Percentiles rank a stretch among this genome's conserved stretches.
phyloP scores from a whole-genome alignment of 2,797 vertebrate species.

The Hozukius guyotensis region DNA sequence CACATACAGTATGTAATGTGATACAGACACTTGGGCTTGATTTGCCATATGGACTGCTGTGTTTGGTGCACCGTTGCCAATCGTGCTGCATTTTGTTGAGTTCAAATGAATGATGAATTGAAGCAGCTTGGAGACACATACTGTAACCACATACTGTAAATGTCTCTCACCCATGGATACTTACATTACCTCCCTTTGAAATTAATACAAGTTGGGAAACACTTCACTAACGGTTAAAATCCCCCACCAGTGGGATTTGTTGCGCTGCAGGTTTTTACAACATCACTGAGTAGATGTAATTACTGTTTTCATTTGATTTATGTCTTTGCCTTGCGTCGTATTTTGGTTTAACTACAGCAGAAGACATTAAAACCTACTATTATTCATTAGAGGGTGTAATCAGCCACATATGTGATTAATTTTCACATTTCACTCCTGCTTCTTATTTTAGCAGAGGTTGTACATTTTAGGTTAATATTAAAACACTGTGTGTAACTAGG shows the following conservation, averaged over 20 bases:
- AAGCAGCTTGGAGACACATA: not conserved
- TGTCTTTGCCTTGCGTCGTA: not conserved
- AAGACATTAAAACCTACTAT: conserved; percentile 1
- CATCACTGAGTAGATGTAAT: not conserved
- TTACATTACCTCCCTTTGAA: conserved; percentile 1
- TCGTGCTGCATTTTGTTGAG: not conserved
- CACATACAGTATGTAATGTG: conserved; percentile 42
- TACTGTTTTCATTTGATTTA: conserved; percentile 18
- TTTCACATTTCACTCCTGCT: conserved; percentile 1
- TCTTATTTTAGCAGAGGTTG: not conserved
- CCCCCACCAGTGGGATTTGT: not conserved
- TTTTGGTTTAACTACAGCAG: not conserved
- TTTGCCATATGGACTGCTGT: conserved; percentile 1
- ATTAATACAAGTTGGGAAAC: not conserved
- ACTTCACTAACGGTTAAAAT: not conserved
- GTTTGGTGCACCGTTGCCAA: not conserved
- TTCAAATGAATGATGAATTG: not conserved
- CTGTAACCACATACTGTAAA: not conserved
- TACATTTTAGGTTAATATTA: not conserved
- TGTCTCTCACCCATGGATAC: not conserved
- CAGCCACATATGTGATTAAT: not conserved
- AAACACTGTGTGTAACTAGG: not conserved
- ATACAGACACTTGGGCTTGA: conserved; percentile 13
- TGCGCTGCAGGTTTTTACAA: conserved; percentile 6
- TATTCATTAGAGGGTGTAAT: conserved; percentile 3